Base-by-base conservation (phyloP, 2,888 invertebrate genomes). In the Catocala fraxini region DNA sequence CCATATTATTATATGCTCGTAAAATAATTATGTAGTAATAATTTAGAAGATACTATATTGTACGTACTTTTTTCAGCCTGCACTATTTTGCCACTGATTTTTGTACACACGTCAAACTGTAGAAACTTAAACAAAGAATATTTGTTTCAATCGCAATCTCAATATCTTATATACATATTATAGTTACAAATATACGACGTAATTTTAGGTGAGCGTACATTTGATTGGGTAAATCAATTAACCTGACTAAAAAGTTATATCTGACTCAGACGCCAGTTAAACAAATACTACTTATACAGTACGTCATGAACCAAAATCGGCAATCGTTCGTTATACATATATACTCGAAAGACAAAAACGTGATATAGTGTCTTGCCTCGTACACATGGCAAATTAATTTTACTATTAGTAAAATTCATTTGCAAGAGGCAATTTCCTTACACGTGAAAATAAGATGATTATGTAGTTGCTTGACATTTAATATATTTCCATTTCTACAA, bases 231-330 rank as follows among this genome's bases (percentile, higher is more conserved):
- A 42, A 34, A 39, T 49, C 41, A 56, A 46, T 51, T 39, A 52
- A 41, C 34, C 42, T n/a, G 15, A 43, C n/a, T 13, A 5, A 45
- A 42, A 59, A n/a, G 46, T 11, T 33, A 39, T 42, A 13, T 3
- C 11, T 59, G 52, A 59, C n/a, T 54, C 47, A 59, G 34, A 12
- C 34, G n/a, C 2, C n/a, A 10, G 15, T 39, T 51, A 42, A 34
- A 49, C 11, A 42, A 52, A n/a, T 25, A 15, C 35, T 39, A 7
- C 7, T 39, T 7, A 39, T 39, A 15, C 13, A 15, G 4, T 25
- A 15, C 46, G 46, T 46, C 46, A 46, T 46, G 15, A 46, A 15
- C 46, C 7, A 15, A 46, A 46, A 46, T 15, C 46, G 13, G 15
- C 46, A 46, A 46, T 15, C 46, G 13, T 4, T 13, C 15, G 15